Conservation (phyloP, 2,113 vertebrate genomes). For the Xenopus tropicalis region UCB_Xtro_10.0 CM004450.2:54650501-54651000, state of each 20-base stretch:
- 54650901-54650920: too few species aligned
- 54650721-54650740: conserved; percentile 19
- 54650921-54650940: too few species aligned
- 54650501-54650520: conserved; percentile 14
- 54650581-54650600: background rate
- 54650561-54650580: background rate
- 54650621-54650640: conserved; percentile 21
- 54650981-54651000: too few species aligned
- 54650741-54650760: background rate
- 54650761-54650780: conserved; percentile 32
- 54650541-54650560: conserved; percentile 16
- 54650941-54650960: too few species aligned
- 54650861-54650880: too few species aligned
- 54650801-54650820: conserved; percentile 18
- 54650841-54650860: conserved; percentile 14
- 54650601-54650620: conserved; percentile 7
- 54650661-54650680: conserved; percentile 15
- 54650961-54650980: too few species aligned
- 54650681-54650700: conserved; percentile 18
- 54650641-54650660: conserved; percentile 29
- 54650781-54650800: conserved; percentile 22
- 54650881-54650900: too few species aligned
- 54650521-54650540: conserved; percentile 19
- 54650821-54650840: background rate
- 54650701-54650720: conserved; percentile 29